Evolutionary conservation across 2,888 invertebrate genomes (phyloP).

Genomic region (Eudasyphora cyanicolor): DNA sequence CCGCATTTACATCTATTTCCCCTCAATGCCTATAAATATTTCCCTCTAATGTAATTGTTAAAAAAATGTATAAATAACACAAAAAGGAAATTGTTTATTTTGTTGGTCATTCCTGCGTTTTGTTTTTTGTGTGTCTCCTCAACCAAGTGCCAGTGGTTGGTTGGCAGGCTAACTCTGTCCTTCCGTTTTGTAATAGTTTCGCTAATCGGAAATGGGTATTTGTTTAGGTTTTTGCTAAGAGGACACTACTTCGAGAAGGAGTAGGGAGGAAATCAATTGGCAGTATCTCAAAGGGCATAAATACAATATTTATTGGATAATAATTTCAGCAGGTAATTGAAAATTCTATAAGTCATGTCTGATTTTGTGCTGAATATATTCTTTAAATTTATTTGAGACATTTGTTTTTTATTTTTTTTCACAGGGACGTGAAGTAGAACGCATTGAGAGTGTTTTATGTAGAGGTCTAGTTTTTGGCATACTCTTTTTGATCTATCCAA

Average conservation of each 20-base stretch:
- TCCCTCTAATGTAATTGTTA: constrained; percentile 20
- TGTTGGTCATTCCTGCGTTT: neutral
- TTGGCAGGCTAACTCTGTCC: neutral
- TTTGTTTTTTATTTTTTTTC: too few species aligned
- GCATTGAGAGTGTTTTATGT: too few species aligned
- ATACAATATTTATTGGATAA: too few species aligned
- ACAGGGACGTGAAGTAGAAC: too few species aligned
- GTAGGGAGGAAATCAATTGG: neutral
- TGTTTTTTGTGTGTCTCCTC: neutral
- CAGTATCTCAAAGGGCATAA: neutral
- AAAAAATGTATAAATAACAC: neutral
- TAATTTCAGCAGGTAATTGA: too few species aligned
- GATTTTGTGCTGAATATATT: too few species aligned
- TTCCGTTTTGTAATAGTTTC: neutral
- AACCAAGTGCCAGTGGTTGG: neutral
- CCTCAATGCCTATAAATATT: constrained; percentile 23
- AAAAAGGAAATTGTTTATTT: constrained; percentile 51
- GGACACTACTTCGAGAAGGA: neutral
- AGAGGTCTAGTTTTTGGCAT: too few species aligned
- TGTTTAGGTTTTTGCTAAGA: neutral
- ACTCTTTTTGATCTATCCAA: too few species aligned
- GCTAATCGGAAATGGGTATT: neutral
- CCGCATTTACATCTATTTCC: constrained; percentile 32
- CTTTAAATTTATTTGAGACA: too few species aligned
- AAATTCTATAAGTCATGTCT: too few species aligned